Evolutionary conservation across 2,797 vertebrate species (phyloP), one percentile per base, ranked within the genome.

Genomic region (Tokudaia muenninki): DNA sequence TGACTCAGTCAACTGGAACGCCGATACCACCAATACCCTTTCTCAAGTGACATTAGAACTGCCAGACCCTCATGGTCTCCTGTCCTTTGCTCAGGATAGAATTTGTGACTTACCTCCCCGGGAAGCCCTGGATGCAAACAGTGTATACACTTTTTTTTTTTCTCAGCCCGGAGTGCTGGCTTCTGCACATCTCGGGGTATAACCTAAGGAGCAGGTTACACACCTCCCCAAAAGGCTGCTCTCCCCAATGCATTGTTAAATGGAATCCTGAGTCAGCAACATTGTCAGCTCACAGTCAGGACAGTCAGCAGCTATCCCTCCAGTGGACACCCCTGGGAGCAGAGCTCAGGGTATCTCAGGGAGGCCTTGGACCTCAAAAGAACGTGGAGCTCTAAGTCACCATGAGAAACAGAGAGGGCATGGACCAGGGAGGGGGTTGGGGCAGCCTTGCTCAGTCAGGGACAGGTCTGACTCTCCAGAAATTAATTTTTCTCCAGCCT

Each of bases 91-190:
- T 90, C 13, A 91, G 11, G 70, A 57, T 16, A 44, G 52, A 89
- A 57, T 26, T 59, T 55, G 41, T 12, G 74, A 44, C 41, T 16
- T 16, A 8, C 59, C 24, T 17, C 6, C 0, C 0, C 16, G 89
- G 44, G 24, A 67, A 47, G 31, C 79, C 16, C 74, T 16, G 24
- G 6, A 61, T 87, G 57, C 50, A 37, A 1, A 14, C 19, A n/a
- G 47, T 19, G 37, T 11, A 19, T 34, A 31, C 13, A 22, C 52
- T 19, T 8, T 8, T n/a, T n/a, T 8, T 34, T 17, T 17, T 70
- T 6, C 12, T 6, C 0, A 44, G 65, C 41, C 29, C 0, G 2
- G 52, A 65, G 31, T 6, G 0, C 55, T 47, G n/a, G 0, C 47
- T 26, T 93, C 16, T 87, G 47, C 10, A 22, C 16, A 26, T 2